Evolutionary conservation across 2,888 invertebrate species (phyloP).

Genomic region (Phyllotreta cruciferae): DNA sequence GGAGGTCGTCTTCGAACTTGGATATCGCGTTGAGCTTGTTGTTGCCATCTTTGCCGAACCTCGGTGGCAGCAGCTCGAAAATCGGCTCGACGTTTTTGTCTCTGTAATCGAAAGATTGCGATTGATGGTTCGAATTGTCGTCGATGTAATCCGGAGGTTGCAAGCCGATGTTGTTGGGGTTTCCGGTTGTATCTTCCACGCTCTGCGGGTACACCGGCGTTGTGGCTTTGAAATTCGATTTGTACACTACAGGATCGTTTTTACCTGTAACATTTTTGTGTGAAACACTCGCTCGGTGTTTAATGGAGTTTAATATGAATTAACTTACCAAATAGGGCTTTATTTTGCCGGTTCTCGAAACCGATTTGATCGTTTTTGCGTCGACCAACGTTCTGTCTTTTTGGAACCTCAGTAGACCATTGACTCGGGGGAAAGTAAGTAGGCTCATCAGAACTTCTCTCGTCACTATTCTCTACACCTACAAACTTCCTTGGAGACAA

Average conservation of each 20-base stretch:
- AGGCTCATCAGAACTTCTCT: conserved; percentile 59
- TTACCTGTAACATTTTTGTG: conserved; percentile 31
- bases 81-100: conserved; percentile 28
- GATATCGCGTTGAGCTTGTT: conserved; percentile 41
- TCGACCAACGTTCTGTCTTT: conserved; percentile 1
- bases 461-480: conserved; percentile 61
- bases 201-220: conserved; percentile 49
- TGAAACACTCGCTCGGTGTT: not conserved
- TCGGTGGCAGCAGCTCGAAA: conserved; percentile 22
- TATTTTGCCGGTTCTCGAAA: no score
- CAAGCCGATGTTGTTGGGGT: conserved; percentile 37
- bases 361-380: conserved; percentile 27
- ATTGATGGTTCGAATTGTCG: conserved; percentile 3
- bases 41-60: no score
- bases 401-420: conserved; percentile 63
- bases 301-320: not conserved
- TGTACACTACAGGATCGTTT: conserved; percentile 38
- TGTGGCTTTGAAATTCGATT: conserved; percentile 48
- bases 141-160: conserved; percentile 40
- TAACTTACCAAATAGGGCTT: no score
- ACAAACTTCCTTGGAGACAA: conserved; percentile 55
- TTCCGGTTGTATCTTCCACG: conserved; percentile 40
- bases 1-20: conserved; percentile 38
- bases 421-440: conserved; percentile 64
- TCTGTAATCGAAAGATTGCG: conserved; percentile 40